These are phyloP conservation scores for Cyanoliseus patagonus DNA, from an alignment of 2,113 vertebrate genomes.

Conservation along the genomic window DNA sequence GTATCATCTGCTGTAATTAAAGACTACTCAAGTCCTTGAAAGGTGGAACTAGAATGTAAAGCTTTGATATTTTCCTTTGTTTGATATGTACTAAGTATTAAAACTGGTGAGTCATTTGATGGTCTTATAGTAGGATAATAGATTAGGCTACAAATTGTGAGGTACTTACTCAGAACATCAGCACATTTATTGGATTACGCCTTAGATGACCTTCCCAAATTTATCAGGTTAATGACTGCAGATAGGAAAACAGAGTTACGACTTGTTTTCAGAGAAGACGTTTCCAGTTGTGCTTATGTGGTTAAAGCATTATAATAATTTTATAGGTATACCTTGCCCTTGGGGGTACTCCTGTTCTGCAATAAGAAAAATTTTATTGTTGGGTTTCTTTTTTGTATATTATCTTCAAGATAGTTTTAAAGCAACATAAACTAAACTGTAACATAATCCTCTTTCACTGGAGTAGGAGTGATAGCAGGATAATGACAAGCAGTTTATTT, in stretches of 20 bases:
- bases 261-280: neutral
- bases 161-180: conserved; percentile 41
- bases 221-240: conserved; percentile 52
- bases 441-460: neutral
- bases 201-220: conserved; percentile 56
- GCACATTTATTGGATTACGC: conserved; percentile 39
- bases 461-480: neutral
- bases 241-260: neutral
- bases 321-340: conserved; percentile 20
- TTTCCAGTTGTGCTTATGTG: neutral
- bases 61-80: conserved; percentile 69
- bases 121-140: conserved; percentile 50
- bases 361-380: neutral
- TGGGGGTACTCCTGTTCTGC: neutral
- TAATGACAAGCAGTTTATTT: neutral
- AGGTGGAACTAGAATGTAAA: conserved; percentile 36
- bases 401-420: neutral
- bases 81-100: conserved; percentile 64
- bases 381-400: neutral
- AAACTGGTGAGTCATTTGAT: conserved; percentile 58
- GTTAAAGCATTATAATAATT: conserved; percentile 40
- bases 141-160: conserved; percentile 54
- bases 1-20: conserved; percentile 60
- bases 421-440: neutral
- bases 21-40: conserved; percentile 65